Conservation (phyloP, 2,888 invertebrate genomes). For the Parnassius smintheus region DNA sequence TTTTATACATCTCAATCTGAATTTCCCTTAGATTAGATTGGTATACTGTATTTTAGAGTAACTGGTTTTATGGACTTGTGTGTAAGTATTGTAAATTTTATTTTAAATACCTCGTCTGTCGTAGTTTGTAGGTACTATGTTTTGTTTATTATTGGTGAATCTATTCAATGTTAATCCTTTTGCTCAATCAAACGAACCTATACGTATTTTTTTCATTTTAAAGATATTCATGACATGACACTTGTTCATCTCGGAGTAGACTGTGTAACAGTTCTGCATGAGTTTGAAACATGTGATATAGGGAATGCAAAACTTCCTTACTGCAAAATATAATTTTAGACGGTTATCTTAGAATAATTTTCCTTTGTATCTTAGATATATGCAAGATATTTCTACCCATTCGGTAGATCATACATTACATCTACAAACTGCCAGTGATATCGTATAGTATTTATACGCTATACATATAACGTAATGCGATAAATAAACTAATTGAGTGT, state of each 20-base stretch:
- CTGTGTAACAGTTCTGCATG: constrained; percentile 19
- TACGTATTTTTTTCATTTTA: constrained; percentile 30
- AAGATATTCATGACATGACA: constrained; percentile 38
- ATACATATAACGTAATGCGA: constrained; percentile 32
- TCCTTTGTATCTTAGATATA: too few species aligned
- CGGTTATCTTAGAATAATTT: too few species aligned
- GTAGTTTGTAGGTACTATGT: constrained; percentile 14
- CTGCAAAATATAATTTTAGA: too few species aligned
- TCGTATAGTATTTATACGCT: constrained; percentile 25
- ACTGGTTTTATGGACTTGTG: constrained; percentile 3
- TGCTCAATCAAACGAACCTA: constrained; percentile 55
- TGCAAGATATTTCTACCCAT: too few species aligned
- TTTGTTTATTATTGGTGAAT: constrained; percentile 15
- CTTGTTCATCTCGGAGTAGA: constrained; percentile 4
- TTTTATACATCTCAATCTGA: constrained; percentile 70
- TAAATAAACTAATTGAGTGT: constrained; percentile 41
- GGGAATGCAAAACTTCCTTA: too few species aligned
- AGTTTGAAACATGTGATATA: too few species aligned
- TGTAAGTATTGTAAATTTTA: constrained; percentile 16
- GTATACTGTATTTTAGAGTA: constrained; percentile 31
- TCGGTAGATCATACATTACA: too few species aligned
- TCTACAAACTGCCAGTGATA: too few species aligned
- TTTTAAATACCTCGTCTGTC: constrained; percentile 15
- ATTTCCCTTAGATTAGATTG: constrained; percentile 64
- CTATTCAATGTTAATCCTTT: constrained; percentile 50